Base-by-base conservation (phyloP, 2,888 invertebrate species). In the Drosophila meridionalis region DNA sequence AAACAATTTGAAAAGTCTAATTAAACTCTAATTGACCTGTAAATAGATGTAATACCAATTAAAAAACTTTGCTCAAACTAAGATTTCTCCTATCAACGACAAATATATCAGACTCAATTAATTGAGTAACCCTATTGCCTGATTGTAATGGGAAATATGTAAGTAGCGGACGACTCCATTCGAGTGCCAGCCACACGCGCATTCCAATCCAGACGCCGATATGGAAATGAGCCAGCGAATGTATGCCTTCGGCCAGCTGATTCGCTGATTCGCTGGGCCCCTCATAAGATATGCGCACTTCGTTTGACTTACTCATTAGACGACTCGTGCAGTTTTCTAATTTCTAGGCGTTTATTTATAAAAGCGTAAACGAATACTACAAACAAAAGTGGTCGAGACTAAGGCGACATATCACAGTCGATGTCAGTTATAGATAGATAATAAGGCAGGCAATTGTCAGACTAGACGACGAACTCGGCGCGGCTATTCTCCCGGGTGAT, bases 401-500 rank as follows among this genome's bases (percentile, higher is more conserved):
- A 78, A 87, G 69, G 53, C 64, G 59, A 76, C 55, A 73, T 89
- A 86, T 86, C 90, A 86, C 90, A 86, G 88, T 45, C 58, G 56
- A 58, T 63, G 58, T 69, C 71, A 45, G 64, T 9, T 52, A 57
- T 42, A n/a, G 36, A 57, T 42, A n/a, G 36, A 36, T 69, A 58
- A 60, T 58, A 50, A 45, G 60, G 50, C 57, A 34, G 58, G 47
- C 55, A 60, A 30, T 45, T 32, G 12, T 50, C 20, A 34, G 50
- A 40, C 72, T 82, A 87, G 50, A 87, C 66, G 36, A 65, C 77
- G 70, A 90, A 89, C 62, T 89, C 83, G 34, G 73, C 36, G 14
- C 65, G 73, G 71, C 83, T 92, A 73, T 93, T 93, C 43, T 73
- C 81, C 40, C 91, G 84, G 47, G 93, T 93, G 30, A 90, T 76